Base-by-base conservation (phyloP, 2,797 vertebrate species). In the Phoeniculus purpureus region DNA sequence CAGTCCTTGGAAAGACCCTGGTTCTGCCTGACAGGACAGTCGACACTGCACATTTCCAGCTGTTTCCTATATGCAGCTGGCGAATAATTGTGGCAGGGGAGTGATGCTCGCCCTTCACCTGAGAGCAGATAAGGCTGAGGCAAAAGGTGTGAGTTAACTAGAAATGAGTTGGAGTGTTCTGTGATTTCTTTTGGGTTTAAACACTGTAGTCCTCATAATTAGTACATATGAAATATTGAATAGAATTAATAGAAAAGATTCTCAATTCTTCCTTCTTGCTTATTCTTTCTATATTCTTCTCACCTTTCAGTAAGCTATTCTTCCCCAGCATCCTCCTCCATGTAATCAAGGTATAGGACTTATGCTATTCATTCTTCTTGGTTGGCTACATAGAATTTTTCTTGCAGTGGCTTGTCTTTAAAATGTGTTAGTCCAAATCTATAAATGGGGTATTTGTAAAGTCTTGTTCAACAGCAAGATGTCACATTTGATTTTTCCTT, bases 61-160 rank as follows among this genome's bases (percentile, higher is more conserved):
- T 15, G 0, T 19, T 11, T 60, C 40, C 67, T 68, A 16, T 9
- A 7, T 29, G 40, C 26, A 47, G 2, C 2, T 29, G n/a, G 64
- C 14, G 55, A 6, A 32, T 29, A 45, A 60, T 10, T 21, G 34
- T 27, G 20, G 6, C 0, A 0, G 3, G 7, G 34, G 6, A 34
- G 17, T 11, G 34, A 8, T 29, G 9, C 13, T 62, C 7, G 2
- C 7, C 56, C 23, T 47, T 72, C 75, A 31, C 32, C 58, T 37
- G 27, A 37, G 34, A 74, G 59, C 29, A 70, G 13, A 9, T 22
- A 7, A 20, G 21, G 50, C 77, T 61, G 67, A 48, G 14, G 29
- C 68, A 76, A 48, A 32, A 12, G 20, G 4, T 0, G 0, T 2
- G 1, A 59, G 13, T 12, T n/a, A 3, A 37, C 40, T 26, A 47